Evolutionary conservation across 1,140 invertebrate genomes (phyloP), one percentile per base, ranked within the genome.

Genomic region (Babylonia areolata): DNA sequence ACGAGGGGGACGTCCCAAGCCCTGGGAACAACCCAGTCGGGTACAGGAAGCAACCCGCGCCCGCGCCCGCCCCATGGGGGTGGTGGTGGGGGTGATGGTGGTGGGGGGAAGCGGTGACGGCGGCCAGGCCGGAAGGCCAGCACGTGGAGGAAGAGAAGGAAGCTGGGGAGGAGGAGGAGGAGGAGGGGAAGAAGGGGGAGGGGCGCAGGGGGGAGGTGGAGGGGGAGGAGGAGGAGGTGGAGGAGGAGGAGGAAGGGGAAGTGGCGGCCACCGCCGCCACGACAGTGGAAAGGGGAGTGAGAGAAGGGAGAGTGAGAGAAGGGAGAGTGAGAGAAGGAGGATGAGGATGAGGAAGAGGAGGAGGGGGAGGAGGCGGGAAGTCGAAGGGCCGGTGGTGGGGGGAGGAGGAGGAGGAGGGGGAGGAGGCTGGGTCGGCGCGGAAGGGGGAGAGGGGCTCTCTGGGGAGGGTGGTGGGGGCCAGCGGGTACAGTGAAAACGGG

Each of bases 1-100:
- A 81, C 0, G 80, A 54, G 23, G 80, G 58, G 80, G 42, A 40
- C 9, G 80, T 11, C 33, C 2, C 40, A 0, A 73, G 6, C 5
- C 82, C 64, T 2, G 82, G 20, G 40, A 84, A 46, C 15, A 84
- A 40, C 39, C 39, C 31, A 0, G 82, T 9, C 23, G 64, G 82
- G 82, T 73, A 84, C 69, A 58, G 64, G 28, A 84, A 39, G 39
- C 69, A 84, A 28, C 69, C 46, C 9, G 81, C n/a, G n/a, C n/a
- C n/a, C n/a, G n/a, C n/a, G n/a, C n/a, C n/a, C n/a, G n/a, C n/a
- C n/a, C n/a, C n/a, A n/a, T n/a, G n/a, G n/a, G n/a, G n/a, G n/a
- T n/a, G n/a, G n/a, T n/a, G n/a, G n/a, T n/a, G n/a, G n/a, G n/a
- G n/a, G n/a, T n/a, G n/a, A n/a, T n/a, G n/a, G n/a, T n/a, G n/a